A percentile compares a stretch with the other conserved stretches of the same genome.
Conservation (phyloP, 2,113 vertebrate genomes). For the Cairina moschata region DNA sequence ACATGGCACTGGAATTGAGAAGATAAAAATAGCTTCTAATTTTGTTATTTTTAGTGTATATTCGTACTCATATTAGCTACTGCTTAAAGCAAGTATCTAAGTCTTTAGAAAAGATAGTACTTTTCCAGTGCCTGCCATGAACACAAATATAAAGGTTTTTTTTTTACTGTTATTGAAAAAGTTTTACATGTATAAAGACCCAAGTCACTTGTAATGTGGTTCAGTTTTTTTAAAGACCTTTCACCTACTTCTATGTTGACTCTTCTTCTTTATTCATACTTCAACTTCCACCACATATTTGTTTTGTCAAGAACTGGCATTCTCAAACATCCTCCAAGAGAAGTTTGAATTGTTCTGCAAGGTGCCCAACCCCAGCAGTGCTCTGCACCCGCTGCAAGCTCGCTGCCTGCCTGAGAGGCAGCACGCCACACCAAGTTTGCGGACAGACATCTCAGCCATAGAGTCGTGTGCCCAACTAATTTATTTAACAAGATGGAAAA, state of each 20-base stretch:
- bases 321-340: not conserved
- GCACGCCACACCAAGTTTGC: not conserved
- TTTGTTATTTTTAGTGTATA: not conserved
- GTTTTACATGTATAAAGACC: not conserved
- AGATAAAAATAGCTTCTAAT: not conserved
- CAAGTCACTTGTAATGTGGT: too few species aligned
- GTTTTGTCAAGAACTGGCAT: not conserved
- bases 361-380: not conserved
- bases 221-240: not conserved
- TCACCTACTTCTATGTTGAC: not conserved
- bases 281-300: not conserved
- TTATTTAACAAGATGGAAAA: slow-evolving; percentile 19
- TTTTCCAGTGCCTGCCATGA: not conserved
- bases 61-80: not conserved
- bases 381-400: not conserved
- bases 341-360: not conserved
- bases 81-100: not conserved
- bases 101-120: not conserved
- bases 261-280: not conserved
- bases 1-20: not conserved
- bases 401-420: not conserved
- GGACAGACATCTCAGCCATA: not conserved
- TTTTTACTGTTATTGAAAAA: not conserved
- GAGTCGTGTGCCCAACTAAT: not conserved
- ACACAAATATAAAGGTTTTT: not conserved